Evolutionary conservation across 2,113 vertebrate genomes (phyloP), one percentile per base, ranked within the genome.

Genomic region (Zapus hudsonius): DNA sequence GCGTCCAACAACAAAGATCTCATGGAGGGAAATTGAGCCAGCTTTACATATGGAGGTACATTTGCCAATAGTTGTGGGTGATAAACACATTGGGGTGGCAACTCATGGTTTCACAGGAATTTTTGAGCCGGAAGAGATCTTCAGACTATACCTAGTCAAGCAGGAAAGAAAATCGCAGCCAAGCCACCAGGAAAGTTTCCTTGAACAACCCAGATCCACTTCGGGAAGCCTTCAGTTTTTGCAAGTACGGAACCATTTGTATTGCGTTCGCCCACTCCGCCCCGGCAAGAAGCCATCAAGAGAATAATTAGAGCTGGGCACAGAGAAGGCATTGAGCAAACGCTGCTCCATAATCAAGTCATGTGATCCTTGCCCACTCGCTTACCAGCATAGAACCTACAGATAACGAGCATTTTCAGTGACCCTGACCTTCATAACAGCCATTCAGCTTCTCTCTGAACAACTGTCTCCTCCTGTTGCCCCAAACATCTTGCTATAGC

Each of bases 291-390:
- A 82, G 81, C 90, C 70, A 57, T 92, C 85, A 52, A 59, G 82
- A n/a, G n/a, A 36, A 57, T 95, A 84, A 91, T 74, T 55, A 70
- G 90, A 75, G 64, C 70, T 29, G 52, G 70, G 78, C 76, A 52
- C 81, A 73, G 84, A 80, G 40, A 44, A 94, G 40, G 42, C 81
- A 73, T 64, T 72, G 29, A 91, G 59, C 47, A 91, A 70, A 91
- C 59, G 83, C 94, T 84, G 84, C 93, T 95, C 63, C 81, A 82
- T 67, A 91, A 95, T 74, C 91, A 82, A 11, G 84, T 84, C 95
- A 85, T 1, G 13, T 25, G 16, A 31, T 47, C 64, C 42, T 27
- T 70, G 57, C 90, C 84, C 87, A 91, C 87, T 87, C 66, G 11
- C 44, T 57, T 7, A 79, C 38, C 33, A 64, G 70, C 86, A 84